Percentiles rank a stretch among this genome's conserved stretches.
phyloP scores from a whole-genome alignment of 2,797 vertebrate species.

The Arremon aurantiirostris region DNA sequence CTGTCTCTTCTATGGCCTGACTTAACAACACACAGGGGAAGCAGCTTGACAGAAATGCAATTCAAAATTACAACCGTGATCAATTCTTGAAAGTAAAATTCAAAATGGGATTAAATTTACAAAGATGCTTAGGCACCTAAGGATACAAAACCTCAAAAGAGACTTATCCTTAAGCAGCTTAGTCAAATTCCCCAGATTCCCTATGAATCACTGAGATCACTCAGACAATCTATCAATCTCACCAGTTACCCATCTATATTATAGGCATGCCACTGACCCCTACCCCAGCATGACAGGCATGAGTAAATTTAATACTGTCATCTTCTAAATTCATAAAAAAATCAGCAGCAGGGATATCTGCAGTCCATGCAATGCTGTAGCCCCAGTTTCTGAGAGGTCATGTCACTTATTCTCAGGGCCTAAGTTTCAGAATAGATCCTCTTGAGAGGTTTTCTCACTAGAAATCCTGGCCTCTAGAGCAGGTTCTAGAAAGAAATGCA shows the following conservation, averaged over 20 bases:
- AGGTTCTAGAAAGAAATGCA: background rate
- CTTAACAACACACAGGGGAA: background rate
- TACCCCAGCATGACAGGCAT: background rate
- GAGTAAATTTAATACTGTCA: background rate
- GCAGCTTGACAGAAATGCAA: background rate
- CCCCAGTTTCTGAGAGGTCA: background rate
- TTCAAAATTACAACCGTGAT: background rate
- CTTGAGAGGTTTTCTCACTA: background rate
- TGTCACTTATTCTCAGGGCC: background rate
- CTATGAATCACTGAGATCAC: background rate
- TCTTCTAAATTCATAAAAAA: background rate
- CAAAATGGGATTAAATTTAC: conserved; percentile 19
- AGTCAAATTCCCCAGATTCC: background rate
- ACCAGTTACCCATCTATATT: background rate
- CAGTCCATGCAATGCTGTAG: background rate
- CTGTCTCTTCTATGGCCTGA: background rate
- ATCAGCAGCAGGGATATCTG: background rate
- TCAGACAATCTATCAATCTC: background rate
- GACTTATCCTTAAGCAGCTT: background rate
- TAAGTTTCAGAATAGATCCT: background rate
- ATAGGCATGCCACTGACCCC: background rate
- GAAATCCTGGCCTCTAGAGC: background rate
- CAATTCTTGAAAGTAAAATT: background rate
- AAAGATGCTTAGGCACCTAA: background rate
- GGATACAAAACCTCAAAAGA: background rate